phyloP scores from a whole-genome alignment of 2,888 invertebrate species.

The Eupelmus urozonus region DNA sequence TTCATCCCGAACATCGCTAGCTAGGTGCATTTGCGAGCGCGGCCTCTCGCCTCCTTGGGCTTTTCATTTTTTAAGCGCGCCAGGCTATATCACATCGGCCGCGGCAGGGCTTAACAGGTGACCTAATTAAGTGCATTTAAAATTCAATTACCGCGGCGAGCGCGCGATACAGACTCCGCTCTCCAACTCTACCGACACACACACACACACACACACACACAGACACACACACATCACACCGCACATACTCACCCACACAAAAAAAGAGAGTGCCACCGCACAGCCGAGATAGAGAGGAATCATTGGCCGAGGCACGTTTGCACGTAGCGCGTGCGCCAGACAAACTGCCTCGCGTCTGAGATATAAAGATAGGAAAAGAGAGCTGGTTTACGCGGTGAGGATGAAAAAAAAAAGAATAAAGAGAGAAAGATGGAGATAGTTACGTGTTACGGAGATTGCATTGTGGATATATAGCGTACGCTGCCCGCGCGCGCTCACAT shows the following conservation, averaged over 20 bases:
- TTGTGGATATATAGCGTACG: slow-evolving; percentile 40
- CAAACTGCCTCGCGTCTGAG: not conserved
- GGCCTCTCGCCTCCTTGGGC: no score
- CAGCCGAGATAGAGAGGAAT: no score
- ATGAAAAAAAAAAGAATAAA: not conserved
- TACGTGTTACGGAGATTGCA: slow-evolving; percentile 54
- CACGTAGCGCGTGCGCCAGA: not conserved
- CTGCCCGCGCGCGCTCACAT: not conserved
- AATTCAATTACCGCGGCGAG: slow-evolving; percentile 73
- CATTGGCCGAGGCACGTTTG: no score
- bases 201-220: no score
- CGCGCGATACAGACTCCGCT: slow-evolving; percentile 34
- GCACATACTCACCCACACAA: no score
- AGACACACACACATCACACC: no score
- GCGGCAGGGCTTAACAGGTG: slow-evolving; percentile 62
- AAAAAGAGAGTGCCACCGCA: no score
- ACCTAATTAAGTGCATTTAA: slow-evolving; percentile 73
- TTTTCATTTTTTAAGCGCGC: no score
- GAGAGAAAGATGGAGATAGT: slow-evolving; percentile 1
- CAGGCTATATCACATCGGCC: no score
- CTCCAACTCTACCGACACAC: no score
- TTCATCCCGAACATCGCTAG: no score
- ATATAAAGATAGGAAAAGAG: not conserved
- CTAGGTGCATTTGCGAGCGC: no score
- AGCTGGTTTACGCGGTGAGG: not conserved